phyloP scores from a whole-genome alignment of 2,113 vertebrate genomes.

The Panthera tigris region DNA sequence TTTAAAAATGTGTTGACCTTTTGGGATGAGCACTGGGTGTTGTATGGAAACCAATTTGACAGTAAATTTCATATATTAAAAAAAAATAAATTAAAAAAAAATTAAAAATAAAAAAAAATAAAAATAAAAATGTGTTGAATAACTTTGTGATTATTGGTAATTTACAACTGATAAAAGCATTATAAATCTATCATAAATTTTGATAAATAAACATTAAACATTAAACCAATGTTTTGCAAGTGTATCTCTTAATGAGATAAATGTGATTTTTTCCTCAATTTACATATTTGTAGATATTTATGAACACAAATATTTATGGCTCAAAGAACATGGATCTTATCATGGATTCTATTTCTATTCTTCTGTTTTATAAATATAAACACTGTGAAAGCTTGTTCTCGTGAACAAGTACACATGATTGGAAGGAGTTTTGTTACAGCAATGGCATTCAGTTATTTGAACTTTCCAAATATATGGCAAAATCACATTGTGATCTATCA shows the following conservation, averaged over 20 bases:
- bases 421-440: neutral
- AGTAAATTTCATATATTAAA: no score
- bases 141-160: neutral
- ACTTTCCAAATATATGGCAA: neutral
- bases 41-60: no score
- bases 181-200: neutral
- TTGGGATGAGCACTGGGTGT: no score
- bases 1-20: neutral
- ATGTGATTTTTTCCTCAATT: neutral
- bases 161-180: conserved; percentile 19
- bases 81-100: no score
- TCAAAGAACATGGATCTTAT: neutral
- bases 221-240: neutral
- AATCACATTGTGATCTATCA: neutral
- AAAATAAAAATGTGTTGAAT: neutral
- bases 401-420: neutral
- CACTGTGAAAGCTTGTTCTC: neutral
- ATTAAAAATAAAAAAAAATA: no score
- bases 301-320: neutral
- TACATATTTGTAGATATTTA: neutral
- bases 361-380: neutral
- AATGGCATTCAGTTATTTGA: neutral
- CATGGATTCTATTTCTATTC: neutral
- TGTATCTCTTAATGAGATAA: neutral
- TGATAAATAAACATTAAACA: neutral